Base-by-base conservation (phyloP, 1,140 invertebrate genomes). In the Lepidostoma basale region DNA sequence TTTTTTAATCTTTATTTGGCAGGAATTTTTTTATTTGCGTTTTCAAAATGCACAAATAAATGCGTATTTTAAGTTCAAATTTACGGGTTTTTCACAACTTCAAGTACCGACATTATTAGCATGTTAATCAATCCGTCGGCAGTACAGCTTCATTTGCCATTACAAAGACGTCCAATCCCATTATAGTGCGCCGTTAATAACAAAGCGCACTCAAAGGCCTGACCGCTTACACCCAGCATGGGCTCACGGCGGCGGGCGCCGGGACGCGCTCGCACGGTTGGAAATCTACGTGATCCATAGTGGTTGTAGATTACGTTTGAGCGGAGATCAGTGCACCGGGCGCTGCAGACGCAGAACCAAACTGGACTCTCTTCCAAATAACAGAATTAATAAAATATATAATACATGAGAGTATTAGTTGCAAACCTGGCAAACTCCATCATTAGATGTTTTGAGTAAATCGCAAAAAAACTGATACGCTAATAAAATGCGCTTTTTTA, bases 141-240 rank as follows among this genome's bases (percentile, higher is more conserved):
- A 12, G 20, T 47, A 22, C 44, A 47, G 0, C 20, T 36, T 47
- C 44, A 47, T 47, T 47, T 47, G 20, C 9, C 22, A 22, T 42
- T 12, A 62, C 59, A 62, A 62, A 62, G 59, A 62, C 59, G 40
- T 10, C 59, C 18, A 56, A 47, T 68, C 52, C 60, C 30, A 68
- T 62, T 68, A 68, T 68, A 47, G 44, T 22, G 16, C 39, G 14
- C 22, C n/a, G 67, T 59, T 69, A 69, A 69, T 69, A 69, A 69
- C 67, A 69, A 63, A 69, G 67, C 67, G 23, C 33, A 30, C 59
- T 63, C 59, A 69, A 69, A 63, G 67, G 67, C 59, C 56, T 42
- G 58, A 62, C 67, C 45, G 54, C 62, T 62, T 40, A 68, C 64
- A 56, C n/a, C n/a, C n/a, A n/a, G n/a, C n/a, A n/a, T n/a, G n/a